Base-by-base conservation (phyloP, 2,113 vertebrate species). In the Saimiri boliviensis region DNA sequence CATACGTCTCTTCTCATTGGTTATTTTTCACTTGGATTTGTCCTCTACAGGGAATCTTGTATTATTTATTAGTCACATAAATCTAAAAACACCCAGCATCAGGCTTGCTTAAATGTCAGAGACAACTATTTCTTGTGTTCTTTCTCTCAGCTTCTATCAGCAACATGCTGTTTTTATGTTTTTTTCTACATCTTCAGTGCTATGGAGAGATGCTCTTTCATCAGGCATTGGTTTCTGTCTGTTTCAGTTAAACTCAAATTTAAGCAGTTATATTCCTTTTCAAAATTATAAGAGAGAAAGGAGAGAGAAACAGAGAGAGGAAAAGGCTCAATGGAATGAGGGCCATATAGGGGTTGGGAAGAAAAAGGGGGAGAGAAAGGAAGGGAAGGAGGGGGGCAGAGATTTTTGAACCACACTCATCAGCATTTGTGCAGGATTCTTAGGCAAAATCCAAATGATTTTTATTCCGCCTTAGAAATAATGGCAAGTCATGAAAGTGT, bases 1-100 rank as follows among this genome's bases (percentile, higher is more conserved):
- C 81, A 93, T 45, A 86, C 47, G 66, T 93, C 23, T 89, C 49
- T 92, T 71, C 58, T 94, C 84, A 54, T 1, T 87, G 80, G 80
- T 92, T 96, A 52, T 93, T 94, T 97, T 93, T 96, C 87, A 96
- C 92, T 97, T 93, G 92, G 21, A 81, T 96, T 93, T 97, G 94
- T 96, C 92, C 87, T 96, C 76, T 60, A 71, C 58, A 90, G 88
- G 71, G 83, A 97, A 86, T 92, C 84, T 93, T 95, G 93, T 95
- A 93, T 95, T 97, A 97, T 95, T 97, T 97, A 95, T 97, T 96
- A 94, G 63, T 92, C 84, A 96, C 73, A 97, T 87, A 96, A 96
- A 93, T 92, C 87, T 96, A 86, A 92, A 97, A 95, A 77, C 92
- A 96, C 23, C 77, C 63, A 88, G 80, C 56, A 92, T 60, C 87